Evolutionary conservation across 2,888 invertebrate genomes (phyloP), one percentile per base, ranked within the genome.

Genomic region (Phlogophora meticulosa): DNA sequence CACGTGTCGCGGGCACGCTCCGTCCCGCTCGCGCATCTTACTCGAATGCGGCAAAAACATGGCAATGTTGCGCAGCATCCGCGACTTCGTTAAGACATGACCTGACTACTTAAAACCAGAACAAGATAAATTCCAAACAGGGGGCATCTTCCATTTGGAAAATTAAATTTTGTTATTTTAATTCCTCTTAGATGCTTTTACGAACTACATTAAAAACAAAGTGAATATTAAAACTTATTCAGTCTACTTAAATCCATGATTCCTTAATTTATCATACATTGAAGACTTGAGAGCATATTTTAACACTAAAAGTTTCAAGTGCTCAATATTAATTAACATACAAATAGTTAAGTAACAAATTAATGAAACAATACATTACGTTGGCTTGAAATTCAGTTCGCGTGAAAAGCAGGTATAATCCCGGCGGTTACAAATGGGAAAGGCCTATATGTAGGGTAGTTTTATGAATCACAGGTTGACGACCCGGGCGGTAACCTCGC

Each of bases 1-100:
- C 85, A 80, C 81, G 83, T 84, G 83, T 55, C 59, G 67, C 20
- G 28, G 78, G 71, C 72, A 72, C 79, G 70, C 75, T 85, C 81
- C 79, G 55, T 83, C 88, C 77, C 80, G 90, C 91, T 83, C 90
- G 71, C 86, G 90, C 89, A 60, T 72, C 83, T 84, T 87, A 88
- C 92, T 88, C 91, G 92, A 94, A 88, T 95, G 95, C 95, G 94
- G 93, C 93, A 95, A 93, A 92, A 88, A 86, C 87, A 89, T 80
- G 68, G 87, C 89, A 89, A 88, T 87, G 88, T 87, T 83, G 88
- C 89, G 85, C 89, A 90, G 89, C 91, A 92, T 93, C 89, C 76
- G 67, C 63, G 87, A 87, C 76, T 85, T 82, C 78, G 77, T 78
- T 73, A 82, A 84, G 80, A 81, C 84, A 81, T 81, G 78, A 81